Evolutionary conservation across 2,888 invertebrate genomes (phyloP).

Genomic region (Pseudococcus longispinus): DNA sequence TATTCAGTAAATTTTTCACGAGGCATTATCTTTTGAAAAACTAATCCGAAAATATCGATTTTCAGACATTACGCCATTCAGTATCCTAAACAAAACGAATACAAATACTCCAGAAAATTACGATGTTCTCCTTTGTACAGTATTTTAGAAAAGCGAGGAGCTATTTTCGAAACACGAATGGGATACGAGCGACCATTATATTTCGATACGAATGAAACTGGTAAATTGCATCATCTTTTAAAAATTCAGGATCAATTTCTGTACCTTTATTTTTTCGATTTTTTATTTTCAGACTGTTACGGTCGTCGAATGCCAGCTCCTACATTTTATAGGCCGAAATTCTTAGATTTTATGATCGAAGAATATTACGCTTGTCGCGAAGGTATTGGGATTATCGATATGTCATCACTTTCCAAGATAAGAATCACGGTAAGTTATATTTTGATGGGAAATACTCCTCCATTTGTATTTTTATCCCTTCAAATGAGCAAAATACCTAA

Average conservation of each 20-base stretch:
- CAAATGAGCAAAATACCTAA: background rate
- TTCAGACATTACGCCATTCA: conserved; percentile 67
- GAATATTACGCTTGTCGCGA: conserved; percentile 78
- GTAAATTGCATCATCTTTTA: conserved; percentile 61
- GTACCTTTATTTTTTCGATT: background rate
- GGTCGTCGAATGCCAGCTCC: conserved; percentile 64
- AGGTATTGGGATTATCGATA: conserved; percentile 79
- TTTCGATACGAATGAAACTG: conserved; percentile 69
- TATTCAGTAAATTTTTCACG: conserved; percentile 51
- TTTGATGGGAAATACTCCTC: background rate
- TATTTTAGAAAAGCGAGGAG: conserved; percentile 70
- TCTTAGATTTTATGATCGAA: conserved; percentile 73
- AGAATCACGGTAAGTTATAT: conserved; percentile 70
- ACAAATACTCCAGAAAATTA: conserved; percentile 69
- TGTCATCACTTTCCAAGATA: conserved; percentile 80
- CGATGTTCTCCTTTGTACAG: conserved; percentile 75
- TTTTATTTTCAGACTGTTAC: background rate
- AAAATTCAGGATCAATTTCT: background rate
- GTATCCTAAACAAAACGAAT: conserved; percentile 70
- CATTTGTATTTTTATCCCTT: too few relatives aligned
- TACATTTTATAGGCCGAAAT: conserved; percentile 73
- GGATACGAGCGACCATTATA: conserved; percentile 76
- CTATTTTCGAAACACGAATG: conserved; percentile 75
- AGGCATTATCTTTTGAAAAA: background rate
- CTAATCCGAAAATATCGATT: background rate